phyloP scores from a whole-genome alignment of 1,140 invertebrate species.

The Drosophila busckii region DNA sequence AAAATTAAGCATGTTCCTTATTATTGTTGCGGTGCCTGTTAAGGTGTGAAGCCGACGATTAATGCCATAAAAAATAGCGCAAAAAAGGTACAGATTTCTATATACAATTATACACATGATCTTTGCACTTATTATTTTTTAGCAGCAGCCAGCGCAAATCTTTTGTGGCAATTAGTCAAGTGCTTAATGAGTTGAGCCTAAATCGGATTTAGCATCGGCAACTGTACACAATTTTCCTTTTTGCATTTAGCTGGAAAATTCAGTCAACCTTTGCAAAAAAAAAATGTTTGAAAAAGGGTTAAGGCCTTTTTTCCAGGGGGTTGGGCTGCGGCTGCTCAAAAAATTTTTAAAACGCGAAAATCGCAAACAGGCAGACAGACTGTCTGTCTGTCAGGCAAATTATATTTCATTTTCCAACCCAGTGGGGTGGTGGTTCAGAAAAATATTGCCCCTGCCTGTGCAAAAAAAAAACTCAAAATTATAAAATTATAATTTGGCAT shows the following conservation, averaged over 20 bases:
- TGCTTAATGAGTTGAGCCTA: constrained; percentile 70
- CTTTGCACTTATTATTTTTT: constrained; percentile 29
- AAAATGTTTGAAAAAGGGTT: constrained; percentile 44
- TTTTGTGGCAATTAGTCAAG: constrained; percentile 66
- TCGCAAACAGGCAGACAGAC: too few relatives aligned
- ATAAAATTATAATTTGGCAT: too few relatives aligned
- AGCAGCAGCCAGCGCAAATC: constrained; percentile 32
- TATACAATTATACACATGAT: constrained; percentile 46
- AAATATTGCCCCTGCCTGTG: too few relatives aligned
- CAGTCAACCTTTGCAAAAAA: constrained; percentile 2
- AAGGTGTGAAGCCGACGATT: constrained; percentile 61
- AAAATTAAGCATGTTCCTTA: constrained; percentile 58
- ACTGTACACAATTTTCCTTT: constrained; percentile 39
- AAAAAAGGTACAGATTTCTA: constrained; percentile 9
- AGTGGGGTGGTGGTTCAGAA: constrained; percentile 9
- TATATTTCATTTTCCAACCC: constrained; percentile 12
- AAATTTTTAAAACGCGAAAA: constrained; percentile 35
- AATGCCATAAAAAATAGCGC: constrained; percentile 33
- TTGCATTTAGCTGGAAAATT: constrained; percentile 29
- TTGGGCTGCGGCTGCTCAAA: constrained; percentile 31
- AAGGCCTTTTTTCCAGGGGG: constrained; percentile 62
- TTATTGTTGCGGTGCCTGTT: constrained; percentile 21
- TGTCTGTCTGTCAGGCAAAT: constrained; percentile 30
- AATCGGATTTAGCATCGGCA: constrained; percentile 43
- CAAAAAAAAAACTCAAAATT: too few relatives aligned